A percentile compares a stretch with the other conserved stretches of the same genome.
Conservation (phyloP, 2,888 invertebrate genomes). For the Serrognathus titanus region DNA sequence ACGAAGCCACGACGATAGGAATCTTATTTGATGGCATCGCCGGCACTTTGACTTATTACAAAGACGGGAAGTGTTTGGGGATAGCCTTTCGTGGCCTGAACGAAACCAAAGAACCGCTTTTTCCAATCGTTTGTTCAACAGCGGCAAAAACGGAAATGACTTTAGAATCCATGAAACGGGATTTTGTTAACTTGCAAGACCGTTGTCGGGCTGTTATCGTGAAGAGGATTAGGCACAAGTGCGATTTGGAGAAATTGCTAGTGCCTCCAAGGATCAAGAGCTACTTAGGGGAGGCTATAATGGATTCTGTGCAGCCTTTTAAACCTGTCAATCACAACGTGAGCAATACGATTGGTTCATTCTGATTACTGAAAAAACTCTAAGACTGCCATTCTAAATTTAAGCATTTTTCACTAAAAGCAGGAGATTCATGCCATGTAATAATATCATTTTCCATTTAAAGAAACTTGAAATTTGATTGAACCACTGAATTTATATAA, state of each 20-base stretch:
- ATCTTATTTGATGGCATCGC: conserved; percentile 65
- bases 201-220: conserved; percentile 63
- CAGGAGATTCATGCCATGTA: no score
- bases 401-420: no score
- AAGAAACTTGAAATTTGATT: background rate
- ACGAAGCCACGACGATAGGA: conserved; percentile 65
- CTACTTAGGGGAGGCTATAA: conserved; percentile 57
- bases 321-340: conserved; percentile 40
- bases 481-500: background rate
- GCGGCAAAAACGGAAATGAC: conserved; percentile 74
- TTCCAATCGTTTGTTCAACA: conserved; percentile 68
- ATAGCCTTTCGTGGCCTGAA: conserved; percentile 67
- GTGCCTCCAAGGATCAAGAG: conserved; percentile 57
- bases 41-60: conserved; percentile 68
- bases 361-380: conserved; percentile 11
- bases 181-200: conserved; percentile 67
- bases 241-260: conserved; percentile 55
- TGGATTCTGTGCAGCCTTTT: conserved; percentile 43
- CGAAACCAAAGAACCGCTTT: conserved; percentile 60
- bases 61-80: conserved; percentile 66
- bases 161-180: conserved; percentile 56
- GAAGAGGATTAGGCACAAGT: conserved; percentile 51
- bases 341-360: conserved; percentile 13
- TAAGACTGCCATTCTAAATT: conserved; percentile 8
- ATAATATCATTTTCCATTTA: background rate